A percentile compares a stretch with the other conserved stretches of the same genome.
These are phyloP conservation scores for Brachyhypopomus gauderio DNA, from an alignment of 2,113 vertebrate genomes.

Conservation along the genomic window DNA sequence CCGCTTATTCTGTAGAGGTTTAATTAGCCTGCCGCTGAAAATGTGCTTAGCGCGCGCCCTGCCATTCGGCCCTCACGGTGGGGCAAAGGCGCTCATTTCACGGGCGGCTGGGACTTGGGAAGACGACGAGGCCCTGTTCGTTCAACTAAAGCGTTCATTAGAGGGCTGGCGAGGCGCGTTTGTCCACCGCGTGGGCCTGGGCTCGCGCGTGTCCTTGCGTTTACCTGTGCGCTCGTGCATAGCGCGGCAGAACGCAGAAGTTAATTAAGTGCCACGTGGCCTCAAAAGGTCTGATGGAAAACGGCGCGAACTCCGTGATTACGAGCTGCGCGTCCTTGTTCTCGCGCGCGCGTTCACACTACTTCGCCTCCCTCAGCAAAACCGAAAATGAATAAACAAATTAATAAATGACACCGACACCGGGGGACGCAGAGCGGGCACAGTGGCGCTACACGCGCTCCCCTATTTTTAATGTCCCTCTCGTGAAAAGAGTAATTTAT, in stretches of 20 bases:
- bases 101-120: conserved; percentile 64
- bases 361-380: conserved; percentile 47
- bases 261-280: too few species aligned
- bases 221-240: background rate
- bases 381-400: conserved; percentile 48
- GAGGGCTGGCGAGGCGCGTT: conserved; percentile 54
- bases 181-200: conserved; percentile 38
- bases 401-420: conserved; percentile 63
- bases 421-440: conserved; percentile 45
- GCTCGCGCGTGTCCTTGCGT: too few species aligned
- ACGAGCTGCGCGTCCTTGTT: too few species aligned
- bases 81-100: conserved; percentile 69
- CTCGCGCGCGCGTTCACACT: too few species aligned
- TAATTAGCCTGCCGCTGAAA: conserved; percentile 77
- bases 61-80: conserved; percentile 68
- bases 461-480: conserved; percentile 41
- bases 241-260: too few species aligned
- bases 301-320: too few species aligned
- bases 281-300: too few species aligned
- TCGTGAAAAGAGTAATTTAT: conserved; percentile 71
- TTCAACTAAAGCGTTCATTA: conserved; percentile 70
- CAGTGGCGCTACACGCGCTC: conserved; percentile 53
- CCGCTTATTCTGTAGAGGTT: conserved; percentile 73
- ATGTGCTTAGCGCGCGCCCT: conserved; percentile 76
- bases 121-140: conserved; percentile 64